A percentile compares a stretch with the other conserved stretches of the same genome.
Conservation (phyloP, 2,888 invertebrate species). For the Thereva nobilitata region DNA sequence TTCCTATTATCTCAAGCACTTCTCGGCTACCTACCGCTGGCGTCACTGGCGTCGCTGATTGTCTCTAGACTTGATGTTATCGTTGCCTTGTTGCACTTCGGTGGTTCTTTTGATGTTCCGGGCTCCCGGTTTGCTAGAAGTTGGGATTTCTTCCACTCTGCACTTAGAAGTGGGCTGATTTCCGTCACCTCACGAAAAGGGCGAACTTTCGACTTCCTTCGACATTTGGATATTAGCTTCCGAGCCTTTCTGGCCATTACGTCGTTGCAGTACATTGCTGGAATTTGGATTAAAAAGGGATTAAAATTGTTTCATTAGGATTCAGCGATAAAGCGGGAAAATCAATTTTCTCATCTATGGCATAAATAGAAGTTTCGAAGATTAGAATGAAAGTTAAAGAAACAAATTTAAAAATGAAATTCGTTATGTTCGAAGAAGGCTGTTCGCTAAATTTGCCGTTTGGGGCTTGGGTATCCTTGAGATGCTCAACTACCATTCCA, state of each 20-base stretch:
- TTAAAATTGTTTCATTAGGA: background rate
- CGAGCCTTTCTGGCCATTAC: constrained; percentile 62
- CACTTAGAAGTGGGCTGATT: constrained; percentile 42
- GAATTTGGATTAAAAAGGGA: constrained; percentile 46
- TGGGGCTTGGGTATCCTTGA: no score
- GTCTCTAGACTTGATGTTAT: constrained; percentile 18
- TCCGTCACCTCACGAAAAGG: constrained; percentile 55
- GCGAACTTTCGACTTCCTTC: constrained; percentile 63
- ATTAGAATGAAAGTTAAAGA: no score
- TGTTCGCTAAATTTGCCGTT: no score
- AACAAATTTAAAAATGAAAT: no score
- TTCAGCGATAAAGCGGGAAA: no score
- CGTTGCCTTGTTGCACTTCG: no score
- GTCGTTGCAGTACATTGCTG: constrained; percentile 71
- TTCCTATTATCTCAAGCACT: no score
- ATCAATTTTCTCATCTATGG: no score
- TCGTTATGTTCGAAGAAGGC: no score
- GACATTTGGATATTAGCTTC: constrained; percentile 60
- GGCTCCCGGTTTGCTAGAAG: background rate
- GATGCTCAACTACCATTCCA: no score
- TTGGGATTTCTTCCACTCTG: background rate
- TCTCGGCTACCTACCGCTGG: constrained; percentile 6
- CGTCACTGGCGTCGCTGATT: constrained; percentile 21
- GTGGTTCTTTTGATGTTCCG: no score
- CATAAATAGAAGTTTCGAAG: no score